Conservation (phyloP, 2,888 invertebrate species). For the Callimorpha dominula region DNA sequence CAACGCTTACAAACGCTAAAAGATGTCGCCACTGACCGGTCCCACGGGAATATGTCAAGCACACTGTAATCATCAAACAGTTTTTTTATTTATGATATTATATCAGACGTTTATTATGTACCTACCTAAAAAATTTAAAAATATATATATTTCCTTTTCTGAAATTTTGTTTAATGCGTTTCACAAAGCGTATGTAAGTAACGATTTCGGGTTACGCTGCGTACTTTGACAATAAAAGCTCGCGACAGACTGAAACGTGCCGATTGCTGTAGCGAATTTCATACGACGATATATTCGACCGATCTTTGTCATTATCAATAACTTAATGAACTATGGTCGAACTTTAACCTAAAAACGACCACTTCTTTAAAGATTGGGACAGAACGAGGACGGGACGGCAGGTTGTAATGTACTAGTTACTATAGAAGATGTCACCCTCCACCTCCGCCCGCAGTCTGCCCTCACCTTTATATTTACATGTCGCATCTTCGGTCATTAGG, state of each 20-base stretch:
- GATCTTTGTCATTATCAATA: background rate
- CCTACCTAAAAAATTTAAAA: background rate
- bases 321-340: too few species aligned
- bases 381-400: too few species aligned
- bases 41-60: conserved; percentile 77
- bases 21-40: conserved; percentile 79
- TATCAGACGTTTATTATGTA: background rate
- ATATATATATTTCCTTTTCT: background rate
- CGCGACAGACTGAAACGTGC: background rate
- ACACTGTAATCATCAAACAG: conserved; percentile 68
- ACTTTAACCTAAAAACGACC: background rate
- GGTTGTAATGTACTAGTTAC: too few species aligned
- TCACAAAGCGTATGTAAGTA: background rate
- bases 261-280: too few species aligned
- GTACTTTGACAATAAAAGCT: background rate
- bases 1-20: conserved; percentile 75
- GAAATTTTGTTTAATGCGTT: background rate
- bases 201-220: too few species aligned
- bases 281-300: too few species aligned
- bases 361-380: too few species aligned
- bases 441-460: too few species aligned
- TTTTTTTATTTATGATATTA: conserved; percentile 15
- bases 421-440: too few species aligned
- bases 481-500: too few species aligned
- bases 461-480: too few species aligned